Evolutionary conservation across 2,888 invertebrate species (phyloP), one percentile per base, ranked within the genome.

Genomic region (Scaptomyza polygonia): DNA sequence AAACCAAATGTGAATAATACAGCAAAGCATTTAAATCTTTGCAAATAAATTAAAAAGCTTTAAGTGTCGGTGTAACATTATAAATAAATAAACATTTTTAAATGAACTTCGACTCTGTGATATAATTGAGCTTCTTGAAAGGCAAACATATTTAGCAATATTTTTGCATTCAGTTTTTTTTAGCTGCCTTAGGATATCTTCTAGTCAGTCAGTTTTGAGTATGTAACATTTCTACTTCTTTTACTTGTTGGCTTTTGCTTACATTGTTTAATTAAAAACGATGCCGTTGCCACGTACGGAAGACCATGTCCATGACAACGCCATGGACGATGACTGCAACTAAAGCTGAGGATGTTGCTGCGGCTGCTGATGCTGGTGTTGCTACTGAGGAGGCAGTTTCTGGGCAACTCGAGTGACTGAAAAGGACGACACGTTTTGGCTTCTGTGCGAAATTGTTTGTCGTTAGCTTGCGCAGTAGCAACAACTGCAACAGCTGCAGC

Each of bases 221-320:
- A 11, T 14, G n/a, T 5, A 14, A 14, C 7, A 11, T 21, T 34
- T 34, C 14, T 5, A 21, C 5, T 32, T 27, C 12, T 42, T 49
- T 27, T 62, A 25, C 9, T 49, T 43, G 7, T 43, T 65, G 62
- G 62, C 29, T 42, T 74, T 77, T 73, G 75, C 89, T 80, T 78
- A 88, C 84, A 89, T 90, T 90, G 90, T 90, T 90, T 90, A 90
- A 90, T 90, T 90, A 90, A 90, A 90, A 90, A 84, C 79, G 86
- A 77, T 64, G 77, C 56, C 45, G 66, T 59, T 68, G 81, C 63
- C 71, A 82, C 71, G 73, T 71, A 82, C 59, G 57, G 78, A 42
- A 73, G 63, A 56, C 77, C 81, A 86, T 79, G 80, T 81, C 89
- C 81, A 61, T 68, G 64, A 72, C 84, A 79, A 78, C 81, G 73